Percentiles rank a stretch among this genome's conserved stretches.
Conservation (phyloP, 2,888 invertebrate species). For the Drosophila heteroneura region DNA sequence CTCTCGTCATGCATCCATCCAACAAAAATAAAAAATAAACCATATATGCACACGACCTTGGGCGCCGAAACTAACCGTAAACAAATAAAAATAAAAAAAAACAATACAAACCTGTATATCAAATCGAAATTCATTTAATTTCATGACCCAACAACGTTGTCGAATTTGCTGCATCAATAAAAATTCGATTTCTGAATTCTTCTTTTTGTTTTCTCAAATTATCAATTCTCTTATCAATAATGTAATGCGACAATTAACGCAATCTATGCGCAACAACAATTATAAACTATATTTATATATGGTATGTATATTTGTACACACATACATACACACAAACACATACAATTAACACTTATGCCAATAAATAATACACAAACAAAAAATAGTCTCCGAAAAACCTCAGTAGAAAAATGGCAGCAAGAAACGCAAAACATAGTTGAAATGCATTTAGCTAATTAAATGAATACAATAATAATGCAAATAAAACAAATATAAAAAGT, state of each 20-base stretch:
- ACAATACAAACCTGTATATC: slow-evolving; percentile 13
- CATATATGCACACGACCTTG: slow-evolving; percentile 40
- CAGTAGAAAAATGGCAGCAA: slow-evolving; percentile 56
- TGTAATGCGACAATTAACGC: slow-evolving; percentile 47
- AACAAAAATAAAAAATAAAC: slow-evolving; percentile 7
- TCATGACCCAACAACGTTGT: slow-evolving; percentile 8
- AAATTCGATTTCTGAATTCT: slow-evolving; percentile 53
- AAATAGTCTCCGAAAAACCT: slow-evolving; percentile 75
- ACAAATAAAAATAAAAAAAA: neutral
- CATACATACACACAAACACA: slow-evolving; percentile 27
- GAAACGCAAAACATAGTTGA: slow-evolving; percentile 60
- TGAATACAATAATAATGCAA: slow-evolving; percentile 61
- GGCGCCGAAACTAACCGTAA: slow-evolving; percentile 48
- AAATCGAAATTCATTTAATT: slow-evolving; percentile 34
- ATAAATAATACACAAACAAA: slow-evolving; percentile 3
- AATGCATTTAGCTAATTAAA: slow-evolving; percentile 78
- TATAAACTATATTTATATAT: slow-evolving; percentile 60
- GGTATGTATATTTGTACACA: slow-evolving; percentile 82
- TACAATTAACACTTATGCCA: slow-evolving; percentile 3
- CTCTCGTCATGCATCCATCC: slow-evolving; percentile 56
- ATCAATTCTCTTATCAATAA: slow-evolving; percentile 29
- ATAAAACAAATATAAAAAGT: slow-evolving; percentile 51
- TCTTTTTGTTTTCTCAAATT: slow-evolving; percentile 64
- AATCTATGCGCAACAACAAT: slow-evolving; percentile 67
- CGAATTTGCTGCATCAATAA: slow-evolving; percentile 15